Percentiles rank a stretch among this genome's conserved stretches.
These are phyloP conservation scores for Cyanistes caeruleus DNA, from an alignment of 2,113 vertebrate genomes.

Conservation along the genomic window DNA sequence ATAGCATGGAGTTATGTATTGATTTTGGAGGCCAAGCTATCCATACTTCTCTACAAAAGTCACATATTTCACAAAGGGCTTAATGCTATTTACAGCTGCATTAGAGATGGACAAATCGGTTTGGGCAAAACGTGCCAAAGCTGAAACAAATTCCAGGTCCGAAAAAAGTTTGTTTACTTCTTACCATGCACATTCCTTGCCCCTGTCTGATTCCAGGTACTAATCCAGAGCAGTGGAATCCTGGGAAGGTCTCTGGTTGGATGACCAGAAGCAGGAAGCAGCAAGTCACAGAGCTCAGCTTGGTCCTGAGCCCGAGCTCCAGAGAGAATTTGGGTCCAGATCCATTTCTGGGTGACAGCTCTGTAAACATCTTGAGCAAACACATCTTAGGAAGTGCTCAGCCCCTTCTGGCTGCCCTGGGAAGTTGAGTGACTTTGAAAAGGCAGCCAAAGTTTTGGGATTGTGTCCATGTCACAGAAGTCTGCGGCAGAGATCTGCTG, in stretches of 20 bases:
- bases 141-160: not conserved
- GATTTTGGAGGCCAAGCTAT: slow-evolving; percentile 40
- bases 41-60: not conserved
- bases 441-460: not conserved
- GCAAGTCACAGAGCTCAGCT: not conserved
- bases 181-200: not conserved
- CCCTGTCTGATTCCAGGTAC: not conserved
- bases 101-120: not conserved
- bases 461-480: not conserved
- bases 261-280: not conserved
- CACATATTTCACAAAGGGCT: slow-evolving; percentile 41
- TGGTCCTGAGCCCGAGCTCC: not conserved
- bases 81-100: not conserved
- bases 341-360: not conserved
- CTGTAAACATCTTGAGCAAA: not conserved
- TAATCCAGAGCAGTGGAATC: not conserved
- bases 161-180: not conserved
- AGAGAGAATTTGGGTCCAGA: not conserved
- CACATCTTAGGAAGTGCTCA: not conserved
- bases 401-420: not conserved
- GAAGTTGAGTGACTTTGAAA: not conserved
- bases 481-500: not conserved
- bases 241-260: accelerated
- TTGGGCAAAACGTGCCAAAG: not conserved
- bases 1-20: not conserved